phyloP scores from a whole-genome alignment of 1,140 invertebrate species.

The Bombus picipes region DNA sequence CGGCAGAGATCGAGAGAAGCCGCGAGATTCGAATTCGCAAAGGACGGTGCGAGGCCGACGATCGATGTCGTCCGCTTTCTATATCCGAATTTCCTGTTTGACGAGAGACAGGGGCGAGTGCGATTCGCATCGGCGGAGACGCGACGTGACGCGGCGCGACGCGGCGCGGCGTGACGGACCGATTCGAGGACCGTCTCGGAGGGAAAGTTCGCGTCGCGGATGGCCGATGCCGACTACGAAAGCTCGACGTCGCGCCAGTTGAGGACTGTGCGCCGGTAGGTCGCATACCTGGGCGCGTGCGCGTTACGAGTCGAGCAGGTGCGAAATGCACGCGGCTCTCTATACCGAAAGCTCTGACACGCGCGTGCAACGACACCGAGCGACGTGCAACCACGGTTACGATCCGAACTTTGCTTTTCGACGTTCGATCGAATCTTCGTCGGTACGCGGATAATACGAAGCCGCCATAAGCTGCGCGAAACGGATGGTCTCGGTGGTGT shows the following conservation, averaged over 20 bases:
- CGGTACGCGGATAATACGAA: too few species aligned
- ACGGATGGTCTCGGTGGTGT: too few species aligned
- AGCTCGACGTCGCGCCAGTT: slow-evolving; percentile 75
- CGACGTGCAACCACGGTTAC: neutral
- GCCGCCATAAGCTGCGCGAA: too few species aligned
- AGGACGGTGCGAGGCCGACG: neutral
- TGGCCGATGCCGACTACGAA: slow-evolving; percentile 81
- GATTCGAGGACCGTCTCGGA: slow-evolving; percentile 37
- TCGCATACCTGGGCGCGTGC: slow-evolving; percentile 79
- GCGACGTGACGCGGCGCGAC: slow-evolving; percentile 18
- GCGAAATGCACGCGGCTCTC: slow-evolving; percentile 59
- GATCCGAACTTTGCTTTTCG: neutral
- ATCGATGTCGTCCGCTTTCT: neutral
- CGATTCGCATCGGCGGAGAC: neutral
- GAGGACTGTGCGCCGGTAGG: slow-evolving; percentile 65
- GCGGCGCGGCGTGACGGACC: slow-evolving; percentile 15
- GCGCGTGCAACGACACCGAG: slow-evolving; percentile 53
- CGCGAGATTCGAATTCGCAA: neutral
- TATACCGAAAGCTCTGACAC: slow-evolving; percentile 33
- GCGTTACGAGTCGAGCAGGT: slow-evolving; percentile 62
- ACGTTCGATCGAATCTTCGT: too few species aligned
- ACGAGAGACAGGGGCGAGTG: too few species aligned
- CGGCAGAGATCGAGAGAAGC: neutral
- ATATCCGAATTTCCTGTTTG: too few species aligned
- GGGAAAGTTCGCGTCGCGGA: slow-evolving; percentile 76